These are phyloP conservation scores for Ommatoiulus sabulosus DNA, from an alignment of 2,888 invertebrate species.

Conservation along the genomic window DNA sequence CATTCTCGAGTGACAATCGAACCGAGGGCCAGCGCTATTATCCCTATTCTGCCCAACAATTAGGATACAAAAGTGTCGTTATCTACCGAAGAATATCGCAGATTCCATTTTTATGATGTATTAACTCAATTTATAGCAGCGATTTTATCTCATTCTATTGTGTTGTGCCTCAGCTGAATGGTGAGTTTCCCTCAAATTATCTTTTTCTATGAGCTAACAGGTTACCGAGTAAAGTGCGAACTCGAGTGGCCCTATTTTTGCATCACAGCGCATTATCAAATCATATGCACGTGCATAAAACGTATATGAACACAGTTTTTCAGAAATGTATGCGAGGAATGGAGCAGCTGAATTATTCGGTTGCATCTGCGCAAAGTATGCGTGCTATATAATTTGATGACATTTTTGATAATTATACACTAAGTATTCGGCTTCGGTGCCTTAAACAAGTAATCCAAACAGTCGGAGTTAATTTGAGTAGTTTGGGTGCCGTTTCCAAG, in stretches of 20 bases:
- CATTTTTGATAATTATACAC: background rate
- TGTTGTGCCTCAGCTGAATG: background rate
- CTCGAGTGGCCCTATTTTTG: background rate
- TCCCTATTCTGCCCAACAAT: conserved; percentile 8
- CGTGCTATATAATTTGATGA: background rate
- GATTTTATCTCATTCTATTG: background rate
- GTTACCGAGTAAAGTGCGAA: background rate
- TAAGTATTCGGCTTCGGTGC: too few species aligned
- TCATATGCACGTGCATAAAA: background rate
- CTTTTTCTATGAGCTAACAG: background rate
- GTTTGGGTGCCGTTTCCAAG: too few species aligned
- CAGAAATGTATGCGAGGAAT: background rate
- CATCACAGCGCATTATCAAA: background rate
- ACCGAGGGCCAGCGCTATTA: conserved; percentile 20
- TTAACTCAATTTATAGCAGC: background rate
- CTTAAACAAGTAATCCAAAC: too few species aligned
- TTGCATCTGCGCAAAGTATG: background rate
- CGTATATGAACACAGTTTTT: background rate
- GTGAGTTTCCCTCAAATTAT: conserved; percentile 34
- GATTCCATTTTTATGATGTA: background rate
- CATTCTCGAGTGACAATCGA: conserved; percentile 45
- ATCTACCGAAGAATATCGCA: background rate
- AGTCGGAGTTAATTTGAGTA: too few species aligned
- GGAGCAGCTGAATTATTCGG: background rate
- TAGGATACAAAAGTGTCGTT: conserved; percentile 45